Evolutionary conservation across 2,888 invertebrate species (phyloP), one percentile per base, ranked within the genome.

Genomic region (Drosophila acutilabella): DNA sequence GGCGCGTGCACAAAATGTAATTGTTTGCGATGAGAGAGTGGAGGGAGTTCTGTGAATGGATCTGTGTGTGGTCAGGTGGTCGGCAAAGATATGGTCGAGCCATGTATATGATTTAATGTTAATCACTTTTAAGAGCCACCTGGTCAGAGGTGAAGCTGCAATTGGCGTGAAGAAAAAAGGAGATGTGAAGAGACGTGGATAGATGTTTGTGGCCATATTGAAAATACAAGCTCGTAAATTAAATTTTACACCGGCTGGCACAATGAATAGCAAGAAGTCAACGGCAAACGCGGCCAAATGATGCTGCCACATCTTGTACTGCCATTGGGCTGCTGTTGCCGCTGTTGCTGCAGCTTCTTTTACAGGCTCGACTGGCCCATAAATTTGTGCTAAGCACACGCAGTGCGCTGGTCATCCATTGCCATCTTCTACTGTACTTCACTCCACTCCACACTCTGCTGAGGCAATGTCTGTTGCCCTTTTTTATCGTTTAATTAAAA

Each of bases 401-500:
- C 83, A 83, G 88, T 85, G 86, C 86, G 74, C 85, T 88, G 80
- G 77, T 79, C 88, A 86, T 88, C 73, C 73, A 85, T 79, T 88
- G 74, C 78, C 78, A 52, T 41, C 64, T 14, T 40, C 40, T 1
- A n/a, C 23, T 16, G 47, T 36, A 6, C 50, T 18, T 0, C 36
- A 38, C 42, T 42, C 13, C 4, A 10, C 14, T 44, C 20, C 11
- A 16, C 6, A 3, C 23, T 33, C 10, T 13, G 38, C 26, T 54
- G 52, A 18, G 33, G 41, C 47, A 59, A 68, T 68, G 80, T 75
- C 81, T 79, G 80, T 50, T 81, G 77, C 62, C 72, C 81, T 80
- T 86, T 87, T 88, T 88, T 89, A 88, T 82, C 88, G 87, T 89
- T 89, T 88, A 88, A 88, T 88, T 88, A 88, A 88, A 88, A 88